Percentiles rank a stretch among this genome's conserved stretches.
These are phyloP conservation scores for Alosa sapidissima DNA, from an alignment of 2,797 vertebrate genomes.

Conservation along the genomic window DNA sequence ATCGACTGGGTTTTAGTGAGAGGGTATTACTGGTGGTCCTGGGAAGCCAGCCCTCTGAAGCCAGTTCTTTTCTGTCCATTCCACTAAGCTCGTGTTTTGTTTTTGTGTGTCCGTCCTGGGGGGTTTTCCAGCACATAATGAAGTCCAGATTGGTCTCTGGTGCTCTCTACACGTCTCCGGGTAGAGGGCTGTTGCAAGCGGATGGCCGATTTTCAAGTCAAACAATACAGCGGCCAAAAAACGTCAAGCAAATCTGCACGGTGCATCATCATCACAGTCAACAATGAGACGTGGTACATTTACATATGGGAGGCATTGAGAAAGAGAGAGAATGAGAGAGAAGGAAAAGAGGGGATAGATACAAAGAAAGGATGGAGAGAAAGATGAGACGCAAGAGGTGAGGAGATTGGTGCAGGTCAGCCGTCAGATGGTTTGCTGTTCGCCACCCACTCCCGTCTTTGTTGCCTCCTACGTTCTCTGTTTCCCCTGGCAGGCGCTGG, in stretches of 20 bases:
- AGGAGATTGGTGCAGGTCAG: not conserved
- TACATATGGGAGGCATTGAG: slow-evolving; percentile 9
- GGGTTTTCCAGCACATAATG: slow-evolving; percentile 32
- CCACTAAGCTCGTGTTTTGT: slow-evolving; percentile 14
- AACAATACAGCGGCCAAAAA: slow-evolving; percentile 21
- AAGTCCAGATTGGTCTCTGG: slow-evolving; percentile 35
- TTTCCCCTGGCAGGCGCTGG: not conserved
- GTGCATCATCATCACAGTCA: not conserved
- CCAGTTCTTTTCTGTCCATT: slow-evolving; percentile 21
- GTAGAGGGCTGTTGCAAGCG: slow-evolving; percentile 27
- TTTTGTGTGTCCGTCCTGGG: not conserved
- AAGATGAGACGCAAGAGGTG: not conserved
- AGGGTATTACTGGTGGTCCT: slow-evolving; percentile 34
- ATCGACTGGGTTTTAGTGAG: not conserved
- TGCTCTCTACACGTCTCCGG: slow-evolving; percentile 4
- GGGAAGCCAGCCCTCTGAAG: not conserved
- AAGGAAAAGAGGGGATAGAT: not conserved
- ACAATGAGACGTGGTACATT: slow-evolving; percentile 10
- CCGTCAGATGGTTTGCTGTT: not conserved
- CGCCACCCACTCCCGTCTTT: slow-evolving; percentile 12
- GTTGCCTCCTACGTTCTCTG: slow-evolving; percentile 2
- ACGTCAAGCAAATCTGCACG: not conserved
- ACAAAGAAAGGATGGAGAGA: not conserved
- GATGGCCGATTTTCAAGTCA: slow-evolving; percentile 19
- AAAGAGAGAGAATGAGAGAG: not conserved